phyloP scores from a whole-genome alignment of 1,140 invertebrate species.

The Pentalonia nigronervosa region DNA sequence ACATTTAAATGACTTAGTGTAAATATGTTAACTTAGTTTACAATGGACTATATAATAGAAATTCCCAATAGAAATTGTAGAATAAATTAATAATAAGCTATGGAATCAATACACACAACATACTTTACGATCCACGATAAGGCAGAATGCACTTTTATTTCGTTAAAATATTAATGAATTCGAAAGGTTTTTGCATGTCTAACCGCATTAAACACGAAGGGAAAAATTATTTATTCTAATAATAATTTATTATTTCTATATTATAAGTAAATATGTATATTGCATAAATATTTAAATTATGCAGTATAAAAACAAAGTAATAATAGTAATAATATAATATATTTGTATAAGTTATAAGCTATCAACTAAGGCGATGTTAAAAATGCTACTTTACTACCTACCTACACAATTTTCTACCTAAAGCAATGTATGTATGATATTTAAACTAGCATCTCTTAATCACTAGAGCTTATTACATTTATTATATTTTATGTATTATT shows the following conservation, averaged over 20 bases:
- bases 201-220: not conserved
- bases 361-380: not conserved
- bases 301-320: too few relatives aligned
- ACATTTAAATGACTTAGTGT: not conserved
- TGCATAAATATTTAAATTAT: not conserved
- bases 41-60: not conserved
- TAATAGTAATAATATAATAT: not conserved
- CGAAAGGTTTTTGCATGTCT: conserved; percentile 16
- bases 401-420: not conserved
- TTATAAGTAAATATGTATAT: not conserved
- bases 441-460: not conserved
- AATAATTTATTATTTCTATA: conserved; percentile 18
- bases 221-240: conserved; percentile 11
- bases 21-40: not conserved
- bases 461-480: not conserved
- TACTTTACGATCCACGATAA: conserved; percentile 13
- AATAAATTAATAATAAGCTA: conserved; percentile 43
- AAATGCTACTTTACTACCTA: not conserved
- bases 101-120: conserved; percentile 29
- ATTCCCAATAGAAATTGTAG: not conserved
- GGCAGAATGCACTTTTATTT: conserved; percentile 35
- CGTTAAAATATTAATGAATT: conserved; percentile 35
- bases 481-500: not conserved
- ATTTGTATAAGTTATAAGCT: not conserved
- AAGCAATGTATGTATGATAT: not conserved